Evolutionary conservation across 1,140 invertebrate genomes (phyloP).

Genomic region (Doryteuthis pealeii): DNA sequence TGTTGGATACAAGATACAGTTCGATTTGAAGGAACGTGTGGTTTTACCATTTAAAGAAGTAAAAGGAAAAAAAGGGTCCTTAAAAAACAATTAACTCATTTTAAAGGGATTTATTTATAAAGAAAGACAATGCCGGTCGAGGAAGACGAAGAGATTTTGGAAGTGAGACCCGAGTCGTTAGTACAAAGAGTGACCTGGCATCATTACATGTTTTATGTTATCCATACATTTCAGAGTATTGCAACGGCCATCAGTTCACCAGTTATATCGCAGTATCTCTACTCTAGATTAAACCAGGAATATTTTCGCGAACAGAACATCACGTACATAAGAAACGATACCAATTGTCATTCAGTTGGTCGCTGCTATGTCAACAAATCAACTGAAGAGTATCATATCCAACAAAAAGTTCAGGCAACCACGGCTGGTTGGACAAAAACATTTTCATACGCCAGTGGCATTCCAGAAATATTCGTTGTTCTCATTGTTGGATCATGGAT

Average conservation of each 20-base stretch:
- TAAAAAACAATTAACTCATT: too few species aligned
- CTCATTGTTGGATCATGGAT: slow-evolving; percentile 18
- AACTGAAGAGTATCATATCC: not conserved
- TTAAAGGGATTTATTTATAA: too few species aligned
- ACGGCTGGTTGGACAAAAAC: slow-evolving; percentile 7
- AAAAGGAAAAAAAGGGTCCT: not conserved
- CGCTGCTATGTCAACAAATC: not conserved
- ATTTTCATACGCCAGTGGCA: slow-evolving; percentile 16
- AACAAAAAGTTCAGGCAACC: not conserved
- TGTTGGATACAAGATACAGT: too few species aligned
- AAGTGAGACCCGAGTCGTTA: not conserved
- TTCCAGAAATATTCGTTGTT: slow-evolving; percentile 16
- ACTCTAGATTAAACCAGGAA: not conserved
- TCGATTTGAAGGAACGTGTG: too few species aligned
- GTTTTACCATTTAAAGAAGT: not conserved
- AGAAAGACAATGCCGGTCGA: not conserved
- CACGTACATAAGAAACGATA: not conserved
- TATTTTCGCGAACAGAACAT: not conserved
- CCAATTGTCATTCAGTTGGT: too few species aligned
- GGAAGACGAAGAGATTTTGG: not conserved
- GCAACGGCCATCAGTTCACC: not conserved
- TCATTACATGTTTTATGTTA: not conserved
- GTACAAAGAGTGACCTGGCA: not conserved
- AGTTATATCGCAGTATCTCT: not conserved
- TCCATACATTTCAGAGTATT: not conserved